These are phyloP conservation scores for Heptranchias perlo DNA, from an alignment of 2,113 vertebrate genomes.

Conservation along the genomic window DNA sequence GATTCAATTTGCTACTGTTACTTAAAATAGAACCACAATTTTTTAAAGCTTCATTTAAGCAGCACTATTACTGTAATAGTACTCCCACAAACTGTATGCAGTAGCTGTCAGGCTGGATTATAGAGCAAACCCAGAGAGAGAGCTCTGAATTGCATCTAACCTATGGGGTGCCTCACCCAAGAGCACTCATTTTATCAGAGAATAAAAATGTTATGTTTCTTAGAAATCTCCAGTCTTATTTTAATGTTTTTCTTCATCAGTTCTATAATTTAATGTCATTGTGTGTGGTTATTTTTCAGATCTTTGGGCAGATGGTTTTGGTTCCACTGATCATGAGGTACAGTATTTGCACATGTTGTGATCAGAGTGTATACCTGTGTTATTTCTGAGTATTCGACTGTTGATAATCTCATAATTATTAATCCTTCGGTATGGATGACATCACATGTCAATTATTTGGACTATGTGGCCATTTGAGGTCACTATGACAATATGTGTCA, in stretches of 20 bases:
- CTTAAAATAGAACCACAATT: background rate
- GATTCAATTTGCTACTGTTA: background rate
- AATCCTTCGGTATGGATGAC: background rate
- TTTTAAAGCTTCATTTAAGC: background rate
- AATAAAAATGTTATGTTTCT: background rate
- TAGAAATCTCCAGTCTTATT: background rate
- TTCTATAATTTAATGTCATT: background rate
- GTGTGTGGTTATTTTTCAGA: background rate
- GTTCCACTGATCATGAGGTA: constrained; percentile 15
- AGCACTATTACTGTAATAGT: background rate
- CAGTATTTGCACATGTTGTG: background rate
- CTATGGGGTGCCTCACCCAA: background rate
- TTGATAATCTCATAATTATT: too few relatives aligned
- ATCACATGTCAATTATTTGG: background rate
- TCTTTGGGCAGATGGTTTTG: constrained; percentile 22
- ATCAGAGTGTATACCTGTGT: too few relatives aligned
- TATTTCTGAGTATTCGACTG: too few relatives aligned
- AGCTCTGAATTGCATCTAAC: background rate
- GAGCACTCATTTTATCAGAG: background rate
- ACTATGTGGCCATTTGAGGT: background rate
- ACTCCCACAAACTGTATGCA: background rate
- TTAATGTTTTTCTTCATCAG: background rate
- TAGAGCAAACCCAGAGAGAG: background rate
- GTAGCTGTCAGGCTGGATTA: background rate
- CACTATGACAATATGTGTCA: background rate